A percentile compares a stretch with the other conserved stretches of the same genome.
These are phyloP conservation scores for Clarias magur DNA, from an alignment of 2,113 vertebrate species.

Conservation along the genomic window DNA sequence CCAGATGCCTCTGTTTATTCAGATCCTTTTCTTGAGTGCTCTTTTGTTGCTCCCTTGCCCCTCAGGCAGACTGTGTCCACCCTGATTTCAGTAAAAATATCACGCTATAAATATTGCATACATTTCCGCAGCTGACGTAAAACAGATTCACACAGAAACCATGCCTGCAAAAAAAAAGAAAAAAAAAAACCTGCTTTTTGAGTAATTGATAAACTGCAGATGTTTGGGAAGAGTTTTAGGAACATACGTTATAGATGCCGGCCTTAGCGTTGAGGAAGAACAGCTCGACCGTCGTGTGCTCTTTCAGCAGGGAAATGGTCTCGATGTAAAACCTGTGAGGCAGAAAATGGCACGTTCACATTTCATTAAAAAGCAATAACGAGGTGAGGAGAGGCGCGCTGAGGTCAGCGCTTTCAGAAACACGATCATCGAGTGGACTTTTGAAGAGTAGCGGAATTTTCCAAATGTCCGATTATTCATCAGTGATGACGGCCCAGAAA, in stretches of 20 bases:
- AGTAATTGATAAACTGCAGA: background rate
- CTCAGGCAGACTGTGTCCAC: background rate
- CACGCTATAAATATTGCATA: background rate
- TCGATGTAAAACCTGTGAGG: constrained; percentile 92
- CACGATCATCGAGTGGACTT: background rate
- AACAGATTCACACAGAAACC: background rate
- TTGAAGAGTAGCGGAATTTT: background rate
- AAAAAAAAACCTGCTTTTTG: background rate
- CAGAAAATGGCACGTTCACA: constrained; percentile 6
- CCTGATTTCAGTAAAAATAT: background rate
- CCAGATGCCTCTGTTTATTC: background rate
- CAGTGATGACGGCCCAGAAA: background rate
- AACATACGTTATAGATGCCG: constrained; percentile 91
- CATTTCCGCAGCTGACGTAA: background rate
- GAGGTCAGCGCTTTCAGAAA: constrained; percentile 5
- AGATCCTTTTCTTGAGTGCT: background rate
- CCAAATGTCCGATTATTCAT: background rate
- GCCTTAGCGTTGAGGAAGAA: constrained; percentile 98
- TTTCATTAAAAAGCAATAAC: constrained; percentile 23
- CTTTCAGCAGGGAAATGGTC: constrained; percentile 94
- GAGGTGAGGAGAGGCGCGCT: background rate
- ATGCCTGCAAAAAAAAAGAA: background rate
- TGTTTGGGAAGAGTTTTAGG: background rate
- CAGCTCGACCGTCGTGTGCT: constrained; percentile 93
- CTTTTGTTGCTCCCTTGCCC: background rate